Conservation (phyloP, 92 coral and sea anemone species). For the Umimayanthus kanabou region DNA sequence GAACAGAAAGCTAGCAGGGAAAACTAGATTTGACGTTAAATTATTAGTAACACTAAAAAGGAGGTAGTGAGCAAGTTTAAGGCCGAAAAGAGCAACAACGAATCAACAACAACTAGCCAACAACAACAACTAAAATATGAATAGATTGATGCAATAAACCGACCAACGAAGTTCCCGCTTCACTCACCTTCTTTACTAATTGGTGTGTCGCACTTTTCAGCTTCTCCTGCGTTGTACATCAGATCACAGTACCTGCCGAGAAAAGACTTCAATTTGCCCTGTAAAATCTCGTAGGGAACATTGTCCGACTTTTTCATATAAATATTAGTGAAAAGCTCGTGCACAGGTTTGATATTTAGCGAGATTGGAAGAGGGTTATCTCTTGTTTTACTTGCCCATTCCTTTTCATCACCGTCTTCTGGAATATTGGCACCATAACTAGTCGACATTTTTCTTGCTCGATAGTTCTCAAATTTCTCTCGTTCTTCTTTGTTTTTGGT, state of each 20-base stretch:
- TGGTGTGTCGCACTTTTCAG: conserved; percentile 34
- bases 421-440: conserved; percentile 46
- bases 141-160: no score
- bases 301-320: conserved; percentile 26
- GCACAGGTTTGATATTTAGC: conserved; percentile 16
- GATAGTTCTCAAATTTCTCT: conserved; percentile 47
- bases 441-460: conserved; percentile 30
- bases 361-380: conserved; percentile 44
- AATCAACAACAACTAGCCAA: no score
- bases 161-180: no score
- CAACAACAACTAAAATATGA: no score
- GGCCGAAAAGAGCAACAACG: no score
- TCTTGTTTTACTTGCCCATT: conserved; percentile 36
- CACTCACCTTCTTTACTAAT: background rate
- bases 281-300: conserved; percentile 22
- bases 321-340: conserved; percentile 42
- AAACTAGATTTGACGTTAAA: no score
- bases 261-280: conserved; percentile 18
- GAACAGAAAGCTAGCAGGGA: no score
- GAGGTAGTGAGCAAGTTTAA: no score
- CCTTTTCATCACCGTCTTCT: conserved; percentile 27
- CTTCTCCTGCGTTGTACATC: conserved; percentile 33
- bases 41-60: no score
- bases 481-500: conserved; percentile 34
- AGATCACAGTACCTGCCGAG: conserved; percentile 34